Conservation (phyloP, 2,888 invertebrate species). For the Selenia dentaria region DNA sequence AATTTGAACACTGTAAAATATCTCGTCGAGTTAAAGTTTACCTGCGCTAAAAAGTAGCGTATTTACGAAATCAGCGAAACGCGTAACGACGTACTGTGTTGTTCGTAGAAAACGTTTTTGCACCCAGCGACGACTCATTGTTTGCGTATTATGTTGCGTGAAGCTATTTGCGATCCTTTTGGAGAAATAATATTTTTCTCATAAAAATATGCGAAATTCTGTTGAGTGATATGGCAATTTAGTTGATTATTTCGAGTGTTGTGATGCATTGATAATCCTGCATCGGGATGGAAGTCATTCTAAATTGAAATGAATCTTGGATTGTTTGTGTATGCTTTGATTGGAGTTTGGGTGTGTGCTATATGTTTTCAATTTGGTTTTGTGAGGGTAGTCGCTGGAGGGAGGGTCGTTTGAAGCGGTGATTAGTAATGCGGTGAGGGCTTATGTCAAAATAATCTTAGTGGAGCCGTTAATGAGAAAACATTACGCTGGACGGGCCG, state of each 20-base stretch:
- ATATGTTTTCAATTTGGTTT: conserved; percentile 65
- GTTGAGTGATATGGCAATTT: conserved; percentile 30
- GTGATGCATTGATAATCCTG: conserved; percentile 27
- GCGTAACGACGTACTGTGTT: conserved; percentile 54
- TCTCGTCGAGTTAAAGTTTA: conserved; percentile 50
- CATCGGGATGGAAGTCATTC: conserved; percentile 28
- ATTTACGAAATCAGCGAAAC: conserved; percentile 64
- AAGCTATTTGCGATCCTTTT: conserved; percentile 55
- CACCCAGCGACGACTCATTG: conserved; percentile 52
- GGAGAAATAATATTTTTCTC: conserved; percentile 28
- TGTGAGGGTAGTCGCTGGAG: conserved; percentile 39
- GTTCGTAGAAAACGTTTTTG: conserved; percentile 56
- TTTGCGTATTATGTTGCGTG: conserved; percentile 63
- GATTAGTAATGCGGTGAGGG: conserved; percentile 68
- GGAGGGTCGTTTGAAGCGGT: conserved; percentile 66
- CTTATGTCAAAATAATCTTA: conserved; percentile 72
- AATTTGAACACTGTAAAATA: conserved; percentile 56
- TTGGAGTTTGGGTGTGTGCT: conserved; percentile 38
- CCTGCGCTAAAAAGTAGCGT: conserved; percentile 49
- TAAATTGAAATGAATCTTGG: conserved; percentile 55
- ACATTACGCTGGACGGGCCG: conserved; percentile 50
- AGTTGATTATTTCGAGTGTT: conserved; percentile 23
- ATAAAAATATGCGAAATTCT: conserved; percentile 25
- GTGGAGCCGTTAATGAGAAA: conserved; percentile 70
- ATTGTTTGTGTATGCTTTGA: conserved; percentile 46